Percentiles rank a stretch among this genome's conserved stretches.
Conservation (phyloP, 2,888 invertebrate genomes). For the Cerastis rubricosa region DNA sequence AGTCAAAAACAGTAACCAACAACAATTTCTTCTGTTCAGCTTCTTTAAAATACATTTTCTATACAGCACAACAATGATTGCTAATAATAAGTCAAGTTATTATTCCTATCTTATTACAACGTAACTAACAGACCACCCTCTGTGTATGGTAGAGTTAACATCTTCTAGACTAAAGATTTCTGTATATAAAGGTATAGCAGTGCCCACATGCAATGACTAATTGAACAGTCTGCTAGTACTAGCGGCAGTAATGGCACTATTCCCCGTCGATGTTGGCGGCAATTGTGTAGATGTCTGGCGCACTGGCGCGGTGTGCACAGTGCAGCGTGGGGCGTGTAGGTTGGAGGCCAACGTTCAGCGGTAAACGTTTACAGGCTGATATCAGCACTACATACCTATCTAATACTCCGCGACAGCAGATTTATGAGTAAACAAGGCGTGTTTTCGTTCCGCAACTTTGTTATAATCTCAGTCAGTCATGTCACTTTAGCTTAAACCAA, state of each 20-base stretch:
- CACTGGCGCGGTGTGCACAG: neutral
- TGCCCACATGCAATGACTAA: neutral
- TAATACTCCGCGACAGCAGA: slow-evolving; percentile 42
- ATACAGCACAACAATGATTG: slow-evolving; percentile 45
- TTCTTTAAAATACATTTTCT: slow-evolving; percentile 4
- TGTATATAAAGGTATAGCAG: neutral
- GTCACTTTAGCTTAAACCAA: slow-evolving; percentile 49
- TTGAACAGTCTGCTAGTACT: neutral
- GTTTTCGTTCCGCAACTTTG: slow-evolving; percentile 70
- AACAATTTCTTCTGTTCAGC: neutral
- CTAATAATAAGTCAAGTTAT: slow-evolving; percentile 27
- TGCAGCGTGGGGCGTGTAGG: slow-evolving; percentile 12
- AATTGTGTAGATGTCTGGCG: neutral
- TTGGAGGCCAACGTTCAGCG: slow-evolving; percentile 43
- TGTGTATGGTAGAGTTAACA: neutral
- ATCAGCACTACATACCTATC: slow-evolving; percentile 39
- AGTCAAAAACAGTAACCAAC: slow-evolving; percentile 3
- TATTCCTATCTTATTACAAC: slow-evolving; percentile 43
- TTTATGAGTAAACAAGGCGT: slow-evolving; percentile 68
- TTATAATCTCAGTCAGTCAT: slow-evolving; percentile 57
- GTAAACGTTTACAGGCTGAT: slow-evolving; percentile 33
- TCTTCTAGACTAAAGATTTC: neutral
- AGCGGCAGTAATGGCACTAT: neutral
- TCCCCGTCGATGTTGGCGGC: neutral
- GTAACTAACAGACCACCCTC: slow-evolving; percentile 13